Evolutionary conservation across 2,113 vertebrate genomes (phyloP).

Genomic region (Gambusia holbrooki): DNA sequence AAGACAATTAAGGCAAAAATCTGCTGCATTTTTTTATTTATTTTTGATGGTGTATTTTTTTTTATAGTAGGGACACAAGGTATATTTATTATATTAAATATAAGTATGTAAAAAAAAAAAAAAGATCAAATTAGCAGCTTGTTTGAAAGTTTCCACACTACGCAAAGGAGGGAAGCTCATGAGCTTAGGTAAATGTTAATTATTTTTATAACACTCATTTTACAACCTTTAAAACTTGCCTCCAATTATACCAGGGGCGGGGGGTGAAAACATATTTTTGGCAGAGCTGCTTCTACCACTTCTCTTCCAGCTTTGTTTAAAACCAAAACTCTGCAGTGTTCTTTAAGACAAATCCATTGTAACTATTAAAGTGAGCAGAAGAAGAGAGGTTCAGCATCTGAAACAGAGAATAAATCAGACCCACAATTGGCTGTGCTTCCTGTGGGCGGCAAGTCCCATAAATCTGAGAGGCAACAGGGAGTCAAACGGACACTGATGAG

Average conservation of each 20-base stretch:
- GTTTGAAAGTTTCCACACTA: neutral
- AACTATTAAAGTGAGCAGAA: constrained; percentile 17
- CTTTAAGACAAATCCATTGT: constrained; percentile 30
- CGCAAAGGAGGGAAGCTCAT: neutral
- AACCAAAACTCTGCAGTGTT: constrained; percentile 19
- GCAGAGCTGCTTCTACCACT: neutral
- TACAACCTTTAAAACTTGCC: neutral
- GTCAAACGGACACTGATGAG: constrained; percentile 65
- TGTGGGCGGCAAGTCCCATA: constrained; percentile 56
- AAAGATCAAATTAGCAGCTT: constrained; percentile 15
- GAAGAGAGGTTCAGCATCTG: constrained; percentile 29
- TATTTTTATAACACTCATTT: constrained; percentile 27
- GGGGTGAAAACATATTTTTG: constrained; percentile 14
- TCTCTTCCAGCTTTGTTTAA: constrained; percentile 21
- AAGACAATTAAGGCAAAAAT: neutral
- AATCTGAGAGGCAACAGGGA: constrained; percentile 62
- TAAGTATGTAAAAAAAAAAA: constrained; percentile 4
- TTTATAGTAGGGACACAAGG: neutral
- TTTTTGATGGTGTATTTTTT: neutral
- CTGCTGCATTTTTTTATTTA: neutral
- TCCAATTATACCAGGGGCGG: neutral
- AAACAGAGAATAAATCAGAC: constrained; percentile 64
- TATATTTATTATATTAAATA: constrained; percentile 7
- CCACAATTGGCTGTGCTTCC: constrained; percentile 68
- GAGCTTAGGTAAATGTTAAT: constrained; percentile 28